Evolutionary conservation across 2,113 vertebrate species (phyloP).

Genomic region (Corvus moneduloides): DNA sequence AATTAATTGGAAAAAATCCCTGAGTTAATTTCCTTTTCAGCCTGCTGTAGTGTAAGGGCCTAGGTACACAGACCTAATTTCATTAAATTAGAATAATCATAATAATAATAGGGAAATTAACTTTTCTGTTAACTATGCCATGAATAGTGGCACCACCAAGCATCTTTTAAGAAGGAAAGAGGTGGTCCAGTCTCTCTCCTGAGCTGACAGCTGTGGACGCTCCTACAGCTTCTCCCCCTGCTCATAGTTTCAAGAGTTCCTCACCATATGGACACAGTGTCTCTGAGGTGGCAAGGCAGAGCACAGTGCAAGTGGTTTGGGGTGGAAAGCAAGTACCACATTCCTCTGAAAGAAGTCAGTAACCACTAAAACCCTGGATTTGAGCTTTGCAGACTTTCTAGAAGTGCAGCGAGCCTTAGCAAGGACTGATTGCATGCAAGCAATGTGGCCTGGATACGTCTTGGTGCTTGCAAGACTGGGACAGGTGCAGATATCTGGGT

Average conservation of each 20-base stretch:
- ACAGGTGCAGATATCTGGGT: neutral
- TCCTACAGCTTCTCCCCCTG: neutral
- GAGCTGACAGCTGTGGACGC: neutral
- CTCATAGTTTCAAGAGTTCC: neutral
- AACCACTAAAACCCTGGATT: neutral
- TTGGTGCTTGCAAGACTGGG: neutral
- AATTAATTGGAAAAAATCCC: constrained; percentile 73
- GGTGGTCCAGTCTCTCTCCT: neutral
- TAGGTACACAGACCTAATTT: constrained; percentile 69
- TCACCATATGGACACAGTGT: neutral
- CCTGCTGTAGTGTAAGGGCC: constrained; percentile 50
- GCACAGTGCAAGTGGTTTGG: neutral
- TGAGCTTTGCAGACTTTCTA: neutral
- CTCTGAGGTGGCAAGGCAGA: neutral
- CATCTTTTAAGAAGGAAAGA: neutral
- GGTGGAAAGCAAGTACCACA: neutral
- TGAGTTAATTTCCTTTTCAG: constrained; percentile 70
- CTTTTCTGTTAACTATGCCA: neutral
- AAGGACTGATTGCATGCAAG: neutral
- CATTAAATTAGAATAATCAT: constrained; percentile 1
- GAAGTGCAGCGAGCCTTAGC: neutral
- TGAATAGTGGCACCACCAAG: neutral
- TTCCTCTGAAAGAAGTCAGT: neutral
- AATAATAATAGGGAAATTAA: constrained; percentile 3
- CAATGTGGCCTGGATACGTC: neutral